Conservation (phyloP, 2,888 invertebrate genomes). For the Phymatocera aterrima region DNA sequence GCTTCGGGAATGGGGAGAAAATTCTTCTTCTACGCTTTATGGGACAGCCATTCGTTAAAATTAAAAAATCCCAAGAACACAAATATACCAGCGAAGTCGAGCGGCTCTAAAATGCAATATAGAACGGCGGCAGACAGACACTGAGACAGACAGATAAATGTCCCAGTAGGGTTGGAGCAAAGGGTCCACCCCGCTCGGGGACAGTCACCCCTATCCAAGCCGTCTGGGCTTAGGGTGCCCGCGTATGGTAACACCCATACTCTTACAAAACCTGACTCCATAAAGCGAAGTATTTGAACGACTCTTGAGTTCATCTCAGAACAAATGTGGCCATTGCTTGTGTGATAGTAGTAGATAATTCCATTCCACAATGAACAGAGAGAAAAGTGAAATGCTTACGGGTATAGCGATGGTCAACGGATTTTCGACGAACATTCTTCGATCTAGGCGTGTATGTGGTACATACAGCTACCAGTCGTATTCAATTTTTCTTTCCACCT, state of each 20-base stretch:
- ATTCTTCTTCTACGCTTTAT: not conserved
- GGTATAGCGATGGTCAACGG: no score
- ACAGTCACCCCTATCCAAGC: slow-evolving; percentile 56
- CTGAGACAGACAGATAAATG: slow-evolving; percentile 57
- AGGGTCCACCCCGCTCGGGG: slow-evolving; percentile 55
- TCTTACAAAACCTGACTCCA: not conserved
- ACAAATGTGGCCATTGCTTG: slow-evolving; percentile 7
- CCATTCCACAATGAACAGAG: no score
- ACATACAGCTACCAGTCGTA: no score
- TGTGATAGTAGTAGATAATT: no score
- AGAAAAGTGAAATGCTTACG: no score
- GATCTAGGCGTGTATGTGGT: no score
- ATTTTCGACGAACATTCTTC: no score
- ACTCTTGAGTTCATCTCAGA: slow-evolving; percentile 29
- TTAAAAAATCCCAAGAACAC: slow-evolving; percentile 37
- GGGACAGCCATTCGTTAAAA: not conserved
- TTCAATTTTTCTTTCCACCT: no score
- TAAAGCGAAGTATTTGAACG: slow-evolving; percentile 38
- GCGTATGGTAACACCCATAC: slow-evolving; percentile 30
- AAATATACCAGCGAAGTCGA: slow-evolving; percentile 50
- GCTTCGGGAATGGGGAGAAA: slow-evolving; percentile 13
- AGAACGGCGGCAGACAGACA: slow-evolving; percentile 54
- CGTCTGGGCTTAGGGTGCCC: slow-evolving; percentile 48
- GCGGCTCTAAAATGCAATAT: slow-evolving; percentile 54
- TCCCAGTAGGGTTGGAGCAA: slow-evolving; percentile 58